These are phyloP conservation scores for Limenitis camilla DNA, from an alignment of 2,888 invertebrate species.

Conservation along the genomic window DNA sequence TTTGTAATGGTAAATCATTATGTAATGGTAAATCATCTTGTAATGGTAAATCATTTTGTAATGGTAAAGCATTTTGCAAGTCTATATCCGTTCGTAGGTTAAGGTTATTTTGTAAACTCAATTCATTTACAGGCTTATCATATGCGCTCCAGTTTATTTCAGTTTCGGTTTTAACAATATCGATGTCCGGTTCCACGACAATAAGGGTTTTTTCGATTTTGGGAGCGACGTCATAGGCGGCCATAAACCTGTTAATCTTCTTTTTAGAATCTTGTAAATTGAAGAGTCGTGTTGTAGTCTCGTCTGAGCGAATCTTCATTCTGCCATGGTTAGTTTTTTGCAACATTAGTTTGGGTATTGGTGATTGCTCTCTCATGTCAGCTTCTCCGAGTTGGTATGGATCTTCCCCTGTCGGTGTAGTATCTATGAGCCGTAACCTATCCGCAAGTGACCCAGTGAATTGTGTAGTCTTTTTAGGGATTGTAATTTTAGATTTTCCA, in stretches of 20 bases:
- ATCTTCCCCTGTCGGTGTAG: slow-evolving; percentile 63
- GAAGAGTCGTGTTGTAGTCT: slow-evolving; percentile 36
- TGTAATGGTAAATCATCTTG: too few relatives aligned
- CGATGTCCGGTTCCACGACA: slow-evolving; percentile 41
- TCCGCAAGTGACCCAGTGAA: slow-evolving; percentile 57
- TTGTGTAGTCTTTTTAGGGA: slow-evolving; percentile 39
- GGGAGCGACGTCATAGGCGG: slow-evolving; percentile 34
- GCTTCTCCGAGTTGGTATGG: slow-evolving; percentile 65
- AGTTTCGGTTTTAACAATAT: slow-evolving; percentile 46
- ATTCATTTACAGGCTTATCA: slow-evolving; percentile 38
- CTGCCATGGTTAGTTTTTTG: slow-evolving; percentile 55
- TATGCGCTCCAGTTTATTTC: slow-evolving; percentile 49
- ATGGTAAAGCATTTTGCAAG: too few relatives aligned
- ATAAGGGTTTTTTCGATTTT: slow-evolving; percentile 35
- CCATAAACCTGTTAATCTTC: slow-evolving; percentile 26
- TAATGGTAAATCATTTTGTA: too few relatives aligned
- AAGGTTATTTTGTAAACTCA: too few relatives aligned
- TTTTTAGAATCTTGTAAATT: slow-evolving; percentile 36
- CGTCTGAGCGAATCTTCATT: slow-evolving; percentile 43
- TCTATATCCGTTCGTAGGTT: too few relatives aligned
- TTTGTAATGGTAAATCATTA: too few relatives aligned
- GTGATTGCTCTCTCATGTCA: slow-evolving; percentile 64
- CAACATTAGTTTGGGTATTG: slow-evolving; percentile 63
- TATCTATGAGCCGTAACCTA: slow-evolving; percentile 56
- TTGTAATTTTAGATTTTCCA: slow-evolving; percentile 40